phyloP scores from a whole-genome alignment of 2,797 vertebrate species.

The Distichodus sexfasciatus region DNA sequence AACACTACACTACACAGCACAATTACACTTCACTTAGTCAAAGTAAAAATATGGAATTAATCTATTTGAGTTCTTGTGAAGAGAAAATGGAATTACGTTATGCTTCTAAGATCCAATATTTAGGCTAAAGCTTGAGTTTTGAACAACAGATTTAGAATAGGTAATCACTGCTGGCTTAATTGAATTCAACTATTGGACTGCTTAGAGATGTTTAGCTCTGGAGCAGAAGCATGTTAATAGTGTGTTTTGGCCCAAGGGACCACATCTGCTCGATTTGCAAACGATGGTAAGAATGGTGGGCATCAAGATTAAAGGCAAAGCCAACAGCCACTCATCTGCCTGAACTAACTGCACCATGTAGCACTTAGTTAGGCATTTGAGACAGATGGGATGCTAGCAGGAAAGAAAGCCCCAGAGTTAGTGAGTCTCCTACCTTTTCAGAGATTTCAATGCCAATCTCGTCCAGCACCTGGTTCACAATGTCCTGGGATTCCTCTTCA shows the following conservation, averaged over 20 bases:
- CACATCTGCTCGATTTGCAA: slow-evolving; percentile 37
- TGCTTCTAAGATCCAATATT: no score
- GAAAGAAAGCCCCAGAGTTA: not conserved
- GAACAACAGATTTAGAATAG: slow-evolving; percentile 2
- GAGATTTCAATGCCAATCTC: slow-evolving; percentile 98
- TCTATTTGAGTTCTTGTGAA: no score
- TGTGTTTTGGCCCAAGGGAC: slow-evolving; percentile 33
- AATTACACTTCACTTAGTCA: no score
- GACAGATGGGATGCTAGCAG: not conserved
- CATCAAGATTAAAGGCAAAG: slow-evolving; percentile 31
- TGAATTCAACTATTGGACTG: not conserved
- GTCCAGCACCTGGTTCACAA: slow-evolving; percentile 96
- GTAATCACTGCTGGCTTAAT: not conserved
- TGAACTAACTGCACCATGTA: not conserved
- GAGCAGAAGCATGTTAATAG: slow-evolving; percentile 22
- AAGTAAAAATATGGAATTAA: no score
- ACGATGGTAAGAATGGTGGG: slow-evolving; percentile 19
- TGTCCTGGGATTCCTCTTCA: slow-evolving; percentile 96
- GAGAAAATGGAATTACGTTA: no score
- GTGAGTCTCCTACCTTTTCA: slow-evolving; percentile 81
- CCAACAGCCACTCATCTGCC: slow-evolving; percentile 44
- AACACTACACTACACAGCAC: no score
- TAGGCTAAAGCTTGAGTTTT: not conserved
- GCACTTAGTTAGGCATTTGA: not conserved
- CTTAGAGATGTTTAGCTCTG: not conserved